These are phyloP conservation scores for Yoshiicerus persimilis DNA, from an alignment of 1,140 invertebrate genomes.

Conservation along the genomic window DNA sequence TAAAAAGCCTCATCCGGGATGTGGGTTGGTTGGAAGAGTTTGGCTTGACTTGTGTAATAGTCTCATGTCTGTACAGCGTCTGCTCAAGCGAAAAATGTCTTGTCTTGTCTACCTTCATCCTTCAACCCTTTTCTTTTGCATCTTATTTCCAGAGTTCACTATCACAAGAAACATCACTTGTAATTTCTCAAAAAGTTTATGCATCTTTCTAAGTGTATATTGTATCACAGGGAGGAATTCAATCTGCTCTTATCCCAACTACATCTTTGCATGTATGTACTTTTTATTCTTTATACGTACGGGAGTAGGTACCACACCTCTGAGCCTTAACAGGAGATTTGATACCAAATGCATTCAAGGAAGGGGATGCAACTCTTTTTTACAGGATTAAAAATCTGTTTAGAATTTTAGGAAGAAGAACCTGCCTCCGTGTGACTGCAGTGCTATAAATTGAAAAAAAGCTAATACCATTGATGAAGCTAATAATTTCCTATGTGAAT, in stretches of 20 bases:
- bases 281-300: not conserved
- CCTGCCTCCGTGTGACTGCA: not conserved
- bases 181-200: not conserved
- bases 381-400: not conserved
- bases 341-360: not conserved
- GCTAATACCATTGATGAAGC: not conserved
- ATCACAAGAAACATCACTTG: not conserved
- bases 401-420: not conserved
- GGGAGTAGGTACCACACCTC: not conserved
- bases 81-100: not conserved
- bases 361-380: not conserved
- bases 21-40: not conserved
- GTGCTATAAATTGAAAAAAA: not conserved
- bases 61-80: conserved; percentile 1
- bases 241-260: not conserved
- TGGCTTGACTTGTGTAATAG: not conserved
- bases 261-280: not conserved
- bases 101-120: not conserved
- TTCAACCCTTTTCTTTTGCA: conserved; percentile 16
- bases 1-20: conserved; percentile 21
- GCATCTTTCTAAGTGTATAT: not conserved
- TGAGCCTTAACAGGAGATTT: not conserved
- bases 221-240: not conserved
- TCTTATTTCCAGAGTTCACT: not conserved
- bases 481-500: not conserved